Evolutionary conservation across 2,888 invertebrate species (phyloP).

Genomic region (Resseliella maxima): DNA sequence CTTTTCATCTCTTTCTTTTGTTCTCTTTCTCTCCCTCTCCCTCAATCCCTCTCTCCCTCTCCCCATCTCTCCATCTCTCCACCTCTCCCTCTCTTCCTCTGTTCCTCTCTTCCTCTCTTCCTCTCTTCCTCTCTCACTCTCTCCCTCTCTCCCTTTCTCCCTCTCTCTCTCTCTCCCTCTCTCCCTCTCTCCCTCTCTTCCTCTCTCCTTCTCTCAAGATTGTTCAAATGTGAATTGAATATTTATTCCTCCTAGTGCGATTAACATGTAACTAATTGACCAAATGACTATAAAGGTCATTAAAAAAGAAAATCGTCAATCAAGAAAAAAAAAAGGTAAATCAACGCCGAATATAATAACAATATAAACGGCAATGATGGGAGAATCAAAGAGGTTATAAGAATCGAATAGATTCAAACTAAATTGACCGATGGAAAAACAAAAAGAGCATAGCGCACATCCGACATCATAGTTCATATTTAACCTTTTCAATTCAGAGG

Average conservation of each 20-base stretch:
- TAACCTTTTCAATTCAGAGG: constrained; percentile 53
- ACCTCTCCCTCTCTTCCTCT: too few species aligned
- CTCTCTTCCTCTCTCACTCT: too few species aligned
- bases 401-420: neutral
- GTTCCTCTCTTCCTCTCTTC: too few species aligned
- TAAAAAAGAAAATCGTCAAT: constrained; percentile 46
- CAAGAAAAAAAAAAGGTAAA: constrained; percentile 19
- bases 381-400: neutral
- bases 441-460: neutral
- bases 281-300: constrained; percentile 44
- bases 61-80: too few species aligned
- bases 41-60: too few species aligned
- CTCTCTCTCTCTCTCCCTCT: too few species aligned
- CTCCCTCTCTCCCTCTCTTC: too few species aligned
- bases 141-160: too few species aligned
- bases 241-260: neutral
- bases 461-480: neutral
- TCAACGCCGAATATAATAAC: neutral
- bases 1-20: too few species aligned
- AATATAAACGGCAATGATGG: neutral
- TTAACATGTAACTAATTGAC: constrained; percentile 30
- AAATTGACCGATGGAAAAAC: neutral
- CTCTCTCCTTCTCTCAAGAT: too few species aligned
- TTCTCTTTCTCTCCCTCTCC: too few species aligned
- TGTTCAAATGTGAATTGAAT: constrained; percentile 5